Base-by-base conservation (phyloP, 92 coral and sea anemone genomes). In the Actinostola sp. region DNA sequence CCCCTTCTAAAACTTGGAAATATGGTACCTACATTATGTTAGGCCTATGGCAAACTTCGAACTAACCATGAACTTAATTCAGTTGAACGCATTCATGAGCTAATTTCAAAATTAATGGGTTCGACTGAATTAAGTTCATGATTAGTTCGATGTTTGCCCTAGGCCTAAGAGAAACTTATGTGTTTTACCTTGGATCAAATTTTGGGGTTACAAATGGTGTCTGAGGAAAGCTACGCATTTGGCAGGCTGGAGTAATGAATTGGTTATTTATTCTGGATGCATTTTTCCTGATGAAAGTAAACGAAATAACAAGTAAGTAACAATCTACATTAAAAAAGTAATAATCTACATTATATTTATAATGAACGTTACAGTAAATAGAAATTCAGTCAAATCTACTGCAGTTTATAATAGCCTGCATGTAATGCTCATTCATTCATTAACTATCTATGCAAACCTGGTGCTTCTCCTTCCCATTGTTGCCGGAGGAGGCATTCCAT, bases 181-280 rank as follows among this genome's bases (percentile, higher is more conserved):
- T n/a, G n/a, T 2, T 13, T 57, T 26, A 91, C 97, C 93, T 82
- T 54, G 97, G 97, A 42, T 91, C 97, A 69, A 91, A 91, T 58
- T 91, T 91, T 13, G 97, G 97, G 1, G 97, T 91, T 3, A 91
- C 78, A 77, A 91, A 78, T 19, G 89, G 90, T 0, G 90, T 78
- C 42, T 76, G 65, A 25, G 58, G 63, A 24, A 48, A n/a, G 46
- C 39, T 28, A 19, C 73, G 54, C 0, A 34, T 38, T 20, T 48
- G 55, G 9, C 59, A 70, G 19, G 92, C 88, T 31, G 92, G 91
- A 23, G 92, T 86, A 1, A 75, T 70, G 48, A 86, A 69, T 15
- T 80, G 86, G 19, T 51, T 64, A 21, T 50, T 48, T 5, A 51
- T 27, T 52, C 43, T 75, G 3, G 76, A 44, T 50, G 48, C n/a